phyloP scores from a whole-genome alignment of 1,140 invertebrate genomes.

The Tyrophagus putrescentiae region DNA sequence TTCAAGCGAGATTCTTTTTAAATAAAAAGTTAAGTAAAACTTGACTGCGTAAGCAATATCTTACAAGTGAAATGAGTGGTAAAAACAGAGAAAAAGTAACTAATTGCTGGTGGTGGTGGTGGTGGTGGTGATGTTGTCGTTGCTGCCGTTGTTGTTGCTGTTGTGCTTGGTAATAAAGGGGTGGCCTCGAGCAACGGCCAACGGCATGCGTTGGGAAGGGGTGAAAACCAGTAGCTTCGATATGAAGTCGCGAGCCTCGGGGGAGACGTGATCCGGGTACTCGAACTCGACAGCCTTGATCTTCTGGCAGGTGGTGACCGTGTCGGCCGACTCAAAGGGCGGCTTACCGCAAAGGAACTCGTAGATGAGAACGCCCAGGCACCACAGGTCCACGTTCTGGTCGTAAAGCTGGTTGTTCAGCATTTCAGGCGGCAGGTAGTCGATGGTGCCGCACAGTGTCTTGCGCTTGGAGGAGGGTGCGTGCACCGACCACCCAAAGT shows the following conservation, averaged over 20 bases:
- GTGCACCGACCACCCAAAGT: constrained; percentile 39
- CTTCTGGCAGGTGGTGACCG: constrained; percentile 59
- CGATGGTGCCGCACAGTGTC: constrained; percentile 79
- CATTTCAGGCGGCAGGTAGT: constrained; percentile 88
- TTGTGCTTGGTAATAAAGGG: no score
- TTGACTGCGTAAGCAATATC: no score
- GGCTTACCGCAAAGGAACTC: constrained; percentile 84
- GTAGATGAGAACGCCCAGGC: constrained; percentile 79
- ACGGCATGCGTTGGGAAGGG: constrained; percentile 50
- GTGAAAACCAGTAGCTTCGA: constrained; percentile 49
- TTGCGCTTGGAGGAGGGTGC: constrained; percentile 45
- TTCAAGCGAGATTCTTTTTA: no score
- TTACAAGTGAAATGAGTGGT: no score
- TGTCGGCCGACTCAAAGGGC: constrained; percentile 70
- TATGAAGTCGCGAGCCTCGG: constrained; percentile 66
- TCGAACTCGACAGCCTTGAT: constrained; percentile 55
- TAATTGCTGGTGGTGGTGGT: no score
- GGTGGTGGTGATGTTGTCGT: no score
- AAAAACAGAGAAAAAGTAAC: no score
- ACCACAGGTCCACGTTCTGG: constrained; percentile 67
- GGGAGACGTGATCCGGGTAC: constrained; percentile 54
- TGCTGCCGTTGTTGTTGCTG: no score
- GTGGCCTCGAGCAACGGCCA: constrained; percentile 58
- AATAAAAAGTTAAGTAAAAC: no score
- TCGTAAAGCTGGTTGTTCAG: constrained; percentile 55